Evolutionary conservation across 2,888 invertebrate species (phyloP).

Genomic region (Lysandra bellargus): DNA sequence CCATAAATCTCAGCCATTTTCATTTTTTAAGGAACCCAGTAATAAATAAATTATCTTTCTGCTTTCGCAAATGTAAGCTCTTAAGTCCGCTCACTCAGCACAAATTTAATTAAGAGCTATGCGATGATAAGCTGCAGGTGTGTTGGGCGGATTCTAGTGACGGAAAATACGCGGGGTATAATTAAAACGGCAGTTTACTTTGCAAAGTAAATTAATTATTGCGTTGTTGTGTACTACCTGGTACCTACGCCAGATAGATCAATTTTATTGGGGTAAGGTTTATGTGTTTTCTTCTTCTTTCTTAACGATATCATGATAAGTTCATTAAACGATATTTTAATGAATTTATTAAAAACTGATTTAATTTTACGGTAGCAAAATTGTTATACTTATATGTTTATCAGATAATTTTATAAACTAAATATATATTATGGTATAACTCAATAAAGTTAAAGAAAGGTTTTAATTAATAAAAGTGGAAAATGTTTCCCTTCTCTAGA

Average conservation of each 20-base stretch:
- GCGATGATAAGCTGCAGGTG: slow-evolving; percentile 23
- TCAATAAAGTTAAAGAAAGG: neutral
- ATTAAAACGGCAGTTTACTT: slow-evolving; percentile 21
- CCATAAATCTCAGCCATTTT: neutral
- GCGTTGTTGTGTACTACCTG: neutral
- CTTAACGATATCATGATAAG: neutral
- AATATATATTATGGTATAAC: neutral
- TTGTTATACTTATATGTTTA: no score
- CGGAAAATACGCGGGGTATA: slow-evolving; percentile 21
- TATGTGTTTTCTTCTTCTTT: neutral
- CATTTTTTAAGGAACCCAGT: neutral
- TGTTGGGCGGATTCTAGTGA: slow-evolving; percentile 12
- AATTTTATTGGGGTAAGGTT: neutral
- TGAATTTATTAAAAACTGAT: no score
- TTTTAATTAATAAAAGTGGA: neutral
- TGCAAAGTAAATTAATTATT: slow-evolving; percentile 21
- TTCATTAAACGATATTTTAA: neutral
- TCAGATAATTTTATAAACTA: no score
- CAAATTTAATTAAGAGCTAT: slow-evolving; percentile 29
- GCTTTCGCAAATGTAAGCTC: slow-evolving; percentile 21
- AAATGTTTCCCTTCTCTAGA: no score
- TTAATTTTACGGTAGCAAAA: neutral
- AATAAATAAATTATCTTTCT: slow-evolving; percentile 30
- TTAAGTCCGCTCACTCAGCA: slow-evolving; percentile 26
- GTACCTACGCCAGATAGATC: neutral